Percentiles rank a stretch among this genome's conserved stretches.
phyloP scores from a whole-genome alignment of 1,140 invertebrate species.

The Brachystomella parvula region DNA sequence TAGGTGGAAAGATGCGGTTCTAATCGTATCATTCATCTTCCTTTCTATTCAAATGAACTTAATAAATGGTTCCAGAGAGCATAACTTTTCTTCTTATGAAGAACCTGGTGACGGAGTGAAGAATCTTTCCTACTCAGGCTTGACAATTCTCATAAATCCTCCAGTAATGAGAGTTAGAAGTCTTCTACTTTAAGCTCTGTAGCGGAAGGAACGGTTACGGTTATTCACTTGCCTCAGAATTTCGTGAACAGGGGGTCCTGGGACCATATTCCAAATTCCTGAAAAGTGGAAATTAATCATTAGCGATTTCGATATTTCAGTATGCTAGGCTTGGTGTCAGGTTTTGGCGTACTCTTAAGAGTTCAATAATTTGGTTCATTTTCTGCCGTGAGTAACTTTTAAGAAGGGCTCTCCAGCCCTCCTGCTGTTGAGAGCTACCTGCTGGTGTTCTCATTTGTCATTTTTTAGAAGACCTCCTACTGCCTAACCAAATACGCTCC shows the following conservation, averaged over 20 bases:
- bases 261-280: background rate
- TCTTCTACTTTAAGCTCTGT: background rate
- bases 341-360: background rate
- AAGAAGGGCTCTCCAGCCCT: conserved; percentile 21
- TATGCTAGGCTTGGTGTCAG: background rate
- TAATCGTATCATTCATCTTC: conserved; percentile 8
- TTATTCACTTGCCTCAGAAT: background rate
- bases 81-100: background rate
- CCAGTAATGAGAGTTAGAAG: background rate
- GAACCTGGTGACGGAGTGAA: background rate
- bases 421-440: conserved; percentile 37
- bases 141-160: background rate
- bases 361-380: background rate
- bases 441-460: conserved; percentile 37
- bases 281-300: background rate
- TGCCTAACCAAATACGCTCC: conserved; percentile 18
- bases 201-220: background rate
- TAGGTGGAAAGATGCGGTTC: background rate
- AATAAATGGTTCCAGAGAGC: background rate
- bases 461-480: conserved; percentile 24
- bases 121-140: background rate
- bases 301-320: background rate
- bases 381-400: conserved; percentile 23
- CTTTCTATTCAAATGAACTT: conserved; percentile 1
- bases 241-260: background rate